Evolutionary conservation across 1,140 invertebrate genomes (phyloP).

Genomic region (Pogonognathellus flavescens): DNA sequence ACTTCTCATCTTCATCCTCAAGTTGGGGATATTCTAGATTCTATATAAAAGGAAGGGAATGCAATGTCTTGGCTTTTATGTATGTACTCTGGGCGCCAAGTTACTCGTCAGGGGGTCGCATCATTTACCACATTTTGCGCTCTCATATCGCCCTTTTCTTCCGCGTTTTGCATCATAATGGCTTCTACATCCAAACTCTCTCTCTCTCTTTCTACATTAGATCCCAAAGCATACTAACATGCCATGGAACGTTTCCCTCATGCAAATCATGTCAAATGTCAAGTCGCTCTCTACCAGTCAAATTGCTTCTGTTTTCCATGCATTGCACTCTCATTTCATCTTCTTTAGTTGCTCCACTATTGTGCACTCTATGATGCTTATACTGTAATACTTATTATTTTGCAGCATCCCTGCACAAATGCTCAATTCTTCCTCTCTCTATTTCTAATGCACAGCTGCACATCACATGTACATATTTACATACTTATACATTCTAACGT

Average conservation of each 20-base stretch:
- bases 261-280: constrained; percentile 67
- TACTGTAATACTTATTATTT: background rate
- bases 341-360: background rate
- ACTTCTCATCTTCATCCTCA: constrained; percentile 39
- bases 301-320: constrained; percentile 59
- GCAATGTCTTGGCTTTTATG: constrained; percentile 29
- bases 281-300: constrained; percentile 57
- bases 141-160: constrained; percentile 64
- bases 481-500: constrained; percentile 16
- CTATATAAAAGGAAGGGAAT: background rate
- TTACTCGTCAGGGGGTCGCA: constrained; percentile 63
- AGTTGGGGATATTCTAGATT: constrained; percentile 42
- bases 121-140: constrained; percentile 65
- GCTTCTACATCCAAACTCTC: constrained; percentile 44
- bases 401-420: background rate
- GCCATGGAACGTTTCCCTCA: constrained; percentile 55
- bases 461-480: background rate
- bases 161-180: constrained; percentile 65
- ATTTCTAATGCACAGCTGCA: background rate
- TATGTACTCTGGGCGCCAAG: constrained; percentile 59
- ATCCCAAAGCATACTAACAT: constrained; percentile 33
- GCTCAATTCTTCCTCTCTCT: background rate
- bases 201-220: constrained; percentile 37
- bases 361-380: background rate
- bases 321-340: constrained; percentile 42